Evolutionary conservation across 2,797 vertebrate genomes (phyloP).

Genomic region (Echeneis naucrates): DNA sequence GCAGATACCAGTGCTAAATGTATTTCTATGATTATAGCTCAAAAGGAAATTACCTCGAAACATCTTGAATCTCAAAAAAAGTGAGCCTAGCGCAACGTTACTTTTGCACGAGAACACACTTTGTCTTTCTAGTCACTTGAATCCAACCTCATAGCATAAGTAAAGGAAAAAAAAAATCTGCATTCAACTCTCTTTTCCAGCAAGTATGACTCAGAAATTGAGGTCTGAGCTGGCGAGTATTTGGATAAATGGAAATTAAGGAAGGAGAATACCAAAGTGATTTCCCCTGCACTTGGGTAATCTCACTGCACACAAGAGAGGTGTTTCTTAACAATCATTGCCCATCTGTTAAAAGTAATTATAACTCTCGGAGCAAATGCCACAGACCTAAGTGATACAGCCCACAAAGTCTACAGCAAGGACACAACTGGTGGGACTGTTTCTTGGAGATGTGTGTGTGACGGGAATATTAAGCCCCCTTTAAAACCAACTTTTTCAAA

Average conservation of each 20-base stretch:
- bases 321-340: slow-evolving; percentile 54
- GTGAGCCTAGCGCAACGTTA: too few species aligned
- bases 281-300: slow-evolving; percentile 42
- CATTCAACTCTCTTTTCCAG: slow-evolving; percentile 34
- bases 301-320: slow-evolving; percentile 53
- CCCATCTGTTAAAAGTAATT: slow-evolving; percentile 64
- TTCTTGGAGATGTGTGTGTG: slow-evolving; percentile 10
- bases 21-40: neutral
- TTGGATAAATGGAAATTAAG: slow-evolving; percentile 55
- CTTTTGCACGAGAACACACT: neutral
- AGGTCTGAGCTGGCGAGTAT: neutral
- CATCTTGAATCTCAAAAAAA: neutral
- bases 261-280: slow-evolving; percentile 54
- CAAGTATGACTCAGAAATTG: slow-evolving; percentile 31
- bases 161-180: slow-evolving; percentile 14
- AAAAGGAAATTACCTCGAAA: slow-evolving; percentile 12
- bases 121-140: neutral
- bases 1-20: slow-evolving; percentile 12
- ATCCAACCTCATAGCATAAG: neutral
- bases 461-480: slow-evolving; percentile 9
- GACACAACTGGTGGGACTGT: slow-evolving; percentile 1
- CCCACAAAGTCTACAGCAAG: slow-evolving; percentile 13
- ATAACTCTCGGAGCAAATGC: slow-evolving; percentile 38
- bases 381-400: slow-evolving; percentile 27
- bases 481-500: slow-evolving; percentile 4